phyloP scores from a whole-genome alignment of 1,140 invertebrate species.

The Plodia interpunctella region DNA sequence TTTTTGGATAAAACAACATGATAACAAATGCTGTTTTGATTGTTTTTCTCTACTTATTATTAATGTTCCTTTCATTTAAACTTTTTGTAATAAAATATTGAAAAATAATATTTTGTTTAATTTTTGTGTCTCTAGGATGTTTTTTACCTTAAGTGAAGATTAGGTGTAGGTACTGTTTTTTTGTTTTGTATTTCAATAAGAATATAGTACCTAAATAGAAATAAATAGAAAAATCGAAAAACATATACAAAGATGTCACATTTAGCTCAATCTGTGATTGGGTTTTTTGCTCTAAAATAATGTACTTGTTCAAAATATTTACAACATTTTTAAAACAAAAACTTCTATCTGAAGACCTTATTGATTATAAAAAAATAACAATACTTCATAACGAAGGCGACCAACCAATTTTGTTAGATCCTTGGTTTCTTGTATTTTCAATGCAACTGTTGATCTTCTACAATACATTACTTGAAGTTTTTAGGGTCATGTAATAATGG shows the following conservation, averaged over 20 bases:
- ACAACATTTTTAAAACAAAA: too few species aligned
- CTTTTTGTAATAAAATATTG: slow-evolving; percentile 36
- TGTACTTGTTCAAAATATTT: too few species aligned
- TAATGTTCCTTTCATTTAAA: slow-evolving; percentile 41
- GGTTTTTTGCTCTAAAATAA: not conserved
- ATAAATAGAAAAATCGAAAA: too few species aligned
- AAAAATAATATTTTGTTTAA: slow-evolving; percentile 23
- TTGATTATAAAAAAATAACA: slow-evolving; percentile 8
- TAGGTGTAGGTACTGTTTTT: too few species aligned
- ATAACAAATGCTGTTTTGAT: slow-evolving; percentile 6
- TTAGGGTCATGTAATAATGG: slow-evolving; percentile 8
- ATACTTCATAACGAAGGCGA: slow-evolving; percentile 3
- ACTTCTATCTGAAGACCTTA: not conserved
- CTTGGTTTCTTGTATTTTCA: not conserved
- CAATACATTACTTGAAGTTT: slow-evolving; percentile 1
- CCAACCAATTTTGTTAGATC: slow-evolving; percentile 16
- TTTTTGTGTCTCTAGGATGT: slow-evolving; percentile 2
- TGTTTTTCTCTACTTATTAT: slow-evolving; percentile 27
- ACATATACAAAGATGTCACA: too few species aligned
- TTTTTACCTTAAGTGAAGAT: not conserved
- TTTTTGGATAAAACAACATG: not conserved
- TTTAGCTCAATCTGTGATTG: too few species aligned
- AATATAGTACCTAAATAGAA: too few species aligned
- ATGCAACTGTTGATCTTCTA: not conserved
- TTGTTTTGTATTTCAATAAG: too few species aligned